Conservation (phyloP, 1,140 invertebrate species). For the Nylanderia fulva region DNA sequence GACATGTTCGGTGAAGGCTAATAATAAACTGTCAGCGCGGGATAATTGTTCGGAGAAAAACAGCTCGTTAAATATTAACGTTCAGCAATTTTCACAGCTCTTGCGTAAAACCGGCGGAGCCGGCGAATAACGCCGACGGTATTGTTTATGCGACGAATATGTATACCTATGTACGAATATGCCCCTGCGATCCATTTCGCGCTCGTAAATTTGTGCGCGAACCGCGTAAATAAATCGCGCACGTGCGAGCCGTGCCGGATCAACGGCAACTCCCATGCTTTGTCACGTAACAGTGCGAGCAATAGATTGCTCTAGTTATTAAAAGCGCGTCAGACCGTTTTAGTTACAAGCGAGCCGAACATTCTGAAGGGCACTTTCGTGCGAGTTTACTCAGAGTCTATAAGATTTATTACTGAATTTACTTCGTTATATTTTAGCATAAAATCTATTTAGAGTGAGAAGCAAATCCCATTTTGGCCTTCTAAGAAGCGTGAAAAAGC, state of each 20-base stretch:
- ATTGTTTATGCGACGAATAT: conserved; percentile 45
- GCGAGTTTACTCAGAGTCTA: conserved; percentile 47
- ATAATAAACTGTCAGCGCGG: conserved; percentile 32
- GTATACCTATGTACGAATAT: conserved; percentile 8
- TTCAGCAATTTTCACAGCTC: not conserved
- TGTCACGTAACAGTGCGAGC: conserved; percentile 60
- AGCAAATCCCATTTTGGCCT: conserved; percentile 39
- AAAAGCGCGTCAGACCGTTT: conserved; percentile 39
- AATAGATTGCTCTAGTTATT: conserved; percentile 67
- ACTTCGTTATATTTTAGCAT: not conserved
- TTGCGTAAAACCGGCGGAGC: not conserved
- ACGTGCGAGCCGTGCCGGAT: conserved; percentile 26
- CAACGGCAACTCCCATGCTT: conserved; percentile 20
- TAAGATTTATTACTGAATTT: conserved; percentile 45
- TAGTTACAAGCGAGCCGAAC: conserved; percentile 34
- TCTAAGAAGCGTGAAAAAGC: not conserved
- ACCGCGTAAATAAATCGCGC: conserved; percentile 51
- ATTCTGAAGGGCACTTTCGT: conserved; percentile 12
- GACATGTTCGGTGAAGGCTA: conserved; percentile 1
- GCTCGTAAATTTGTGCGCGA: conserved; percentile 49
- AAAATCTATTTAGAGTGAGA: conserved; percentile 9
- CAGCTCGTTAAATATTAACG: conserved; percentile 19
- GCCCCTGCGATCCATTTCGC: not conserved
- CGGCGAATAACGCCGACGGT: conserved; percentile 13
- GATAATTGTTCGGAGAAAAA: conserved; percentile 41